Percentiles rank a stretch among this genome's conserved stretches.
These are phyloP conservation scores for Sesia bembeciformis DNA, from an alignment of 2,888 invertebrate genomes.

Conservation along the genomic window DNA sequence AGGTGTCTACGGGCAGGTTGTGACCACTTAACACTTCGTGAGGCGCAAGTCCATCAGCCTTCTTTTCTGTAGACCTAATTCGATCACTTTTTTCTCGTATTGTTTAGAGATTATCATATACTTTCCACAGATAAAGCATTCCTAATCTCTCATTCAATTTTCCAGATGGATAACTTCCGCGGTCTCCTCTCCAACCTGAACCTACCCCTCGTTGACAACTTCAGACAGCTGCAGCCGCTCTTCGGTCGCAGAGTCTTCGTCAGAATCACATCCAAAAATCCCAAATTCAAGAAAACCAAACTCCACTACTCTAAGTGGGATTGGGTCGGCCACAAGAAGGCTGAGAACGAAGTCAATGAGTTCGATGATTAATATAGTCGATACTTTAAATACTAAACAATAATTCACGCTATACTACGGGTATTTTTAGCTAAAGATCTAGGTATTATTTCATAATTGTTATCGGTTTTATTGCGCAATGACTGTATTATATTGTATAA, in stretches of 20 bases:
- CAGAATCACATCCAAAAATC: conserved; percentile 72
- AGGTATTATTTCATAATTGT: conserved; percentile 23
- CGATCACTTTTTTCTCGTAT: too few relatives aligned
- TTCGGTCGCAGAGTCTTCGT: conserved; percentile 80
- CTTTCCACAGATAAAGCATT: too few relatives aligned
- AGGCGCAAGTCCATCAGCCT: too few relatives aligned
- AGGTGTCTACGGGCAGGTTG: too few relatives aligned
- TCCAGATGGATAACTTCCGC: conserved; percentile 78
- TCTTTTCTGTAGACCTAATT: too few relatives aligned
- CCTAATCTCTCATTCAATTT: conserved; percentile 2
- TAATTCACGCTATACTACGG: conserved; percentile 26
- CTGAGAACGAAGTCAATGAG: conserved; percentile 61
- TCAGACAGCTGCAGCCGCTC: conserved; percentile 78
- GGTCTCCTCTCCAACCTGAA: conserved; percentile 77
- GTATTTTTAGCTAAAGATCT: conserved; percentile 29
- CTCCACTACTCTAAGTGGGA: conserved; percentile 78
- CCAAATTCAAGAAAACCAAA: conserved; percentile 73
- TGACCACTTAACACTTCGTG: too few relatives aligned
- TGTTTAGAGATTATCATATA: too few relatives aligned
- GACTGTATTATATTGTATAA: conserved; percentile 31
- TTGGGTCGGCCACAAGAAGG: conserved; percentile 74
- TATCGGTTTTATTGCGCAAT: conserved; percentile 31
- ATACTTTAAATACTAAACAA: conserved; percentile 5
- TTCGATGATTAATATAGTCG: conserved; percentile 52
- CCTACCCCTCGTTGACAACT: conserved; percentile 80